Base-by-base conservation (phyloP, 2,797 vertebrate genomes). In the Malacoctenus gilli region DNA sequence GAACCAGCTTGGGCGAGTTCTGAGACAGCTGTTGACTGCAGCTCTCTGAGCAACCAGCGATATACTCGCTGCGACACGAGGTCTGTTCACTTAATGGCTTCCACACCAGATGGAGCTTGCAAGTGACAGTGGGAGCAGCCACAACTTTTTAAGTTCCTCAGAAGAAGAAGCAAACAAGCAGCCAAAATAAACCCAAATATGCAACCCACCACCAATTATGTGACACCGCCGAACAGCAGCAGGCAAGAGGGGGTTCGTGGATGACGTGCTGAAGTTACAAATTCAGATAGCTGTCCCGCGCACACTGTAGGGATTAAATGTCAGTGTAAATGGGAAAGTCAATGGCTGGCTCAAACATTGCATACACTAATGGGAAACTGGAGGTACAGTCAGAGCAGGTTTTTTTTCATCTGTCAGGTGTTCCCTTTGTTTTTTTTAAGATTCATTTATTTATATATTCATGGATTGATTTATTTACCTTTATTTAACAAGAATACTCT, bases 91-190 rank as follows among this genome's bases (percentile, higher is more conserved):
- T 73, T 78, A 76, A 79, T 71, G 58, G 69, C 50, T 59, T 67
- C 57, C 57, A 63, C 58, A 78, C 23, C 78, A 78, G 69, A 84
- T 80, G 82, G 80, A 67, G 62, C 57, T 72, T 67, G 59, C 42
- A 65, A 78, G 56, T 59, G 67, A 68, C 57, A 63, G 69, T 66
- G 54, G 69, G 68, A 71, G 62, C 46, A 52, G 49, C 63, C 18
- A 60, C 13, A 37, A 58, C 78, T 28, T 83, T 82, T 78, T 32
- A 72, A 78, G 69, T 78, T 73, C 22, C 52, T 76, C 61, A 70
- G 70, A 80, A 69, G 52, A 63, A 60, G 43, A 58, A 70, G 35
- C 40, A 77, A 68, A 76, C 50, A 75, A 56, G n/a, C 20, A 63
- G 55, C 3, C 55, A 55, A 66, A 66, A 68, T 50, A 36, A 64